Evolutionary conservation across 2,113 vertebrate genomes (phyloP).

Genomic region (Motacilla tschutschensis): DNA sequence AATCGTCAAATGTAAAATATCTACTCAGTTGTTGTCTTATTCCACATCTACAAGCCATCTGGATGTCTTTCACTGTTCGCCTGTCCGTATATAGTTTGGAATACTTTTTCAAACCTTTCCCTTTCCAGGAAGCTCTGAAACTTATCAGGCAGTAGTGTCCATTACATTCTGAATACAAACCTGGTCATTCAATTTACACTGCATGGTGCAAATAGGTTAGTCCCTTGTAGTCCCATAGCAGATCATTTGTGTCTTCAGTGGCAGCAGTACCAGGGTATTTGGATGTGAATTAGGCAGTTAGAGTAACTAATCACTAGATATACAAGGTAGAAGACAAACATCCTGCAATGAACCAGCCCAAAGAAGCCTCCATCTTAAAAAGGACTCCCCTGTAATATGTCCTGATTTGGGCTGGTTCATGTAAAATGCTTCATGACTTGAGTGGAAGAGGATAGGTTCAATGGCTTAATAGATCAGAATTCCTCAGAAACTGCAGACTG

Average conservation of each 20-base stretch:
- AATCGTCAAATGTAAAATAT: not conserved
- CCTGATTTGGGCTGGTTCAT: not conserved
- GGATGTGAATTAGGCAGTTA: not conserved
- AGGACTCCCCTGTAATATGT: not conserved
- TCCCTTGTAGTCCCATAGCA: not conserved
- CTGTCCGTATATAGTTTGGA: not conserved
- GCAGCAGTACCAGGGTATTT: not conserved
- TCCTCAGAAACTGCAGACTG: not conserved
- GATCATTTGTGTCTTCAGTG: not conserved
- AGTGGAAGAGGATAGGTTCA: not conserved
- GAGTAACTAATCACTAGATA: not conserved
- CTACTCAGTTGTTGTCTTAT: not conserved
- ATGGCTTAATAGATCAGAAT: not conserved
- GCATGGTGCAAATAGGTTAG: not conserved
- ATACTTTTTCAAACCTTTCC: not conserved
- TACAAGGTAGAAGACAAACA: not conserved
- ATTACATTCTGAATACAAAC: not conserved
- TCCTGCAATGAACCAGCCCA: not conserved
- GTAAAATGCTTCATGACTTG: not conserved
- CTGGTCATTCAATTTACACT: not conserved
- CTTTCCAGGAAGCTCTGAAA: not conserved
- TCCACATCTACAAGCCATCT: not conserved
- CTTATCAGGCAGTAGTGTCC: not conserved
- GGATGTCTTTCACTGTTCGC: not conserved
- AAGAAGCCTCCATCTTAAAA: not conserved